Conservation (phyloP, 2,888 invertebrate species). For the Drosophila pullipes region DNA sequence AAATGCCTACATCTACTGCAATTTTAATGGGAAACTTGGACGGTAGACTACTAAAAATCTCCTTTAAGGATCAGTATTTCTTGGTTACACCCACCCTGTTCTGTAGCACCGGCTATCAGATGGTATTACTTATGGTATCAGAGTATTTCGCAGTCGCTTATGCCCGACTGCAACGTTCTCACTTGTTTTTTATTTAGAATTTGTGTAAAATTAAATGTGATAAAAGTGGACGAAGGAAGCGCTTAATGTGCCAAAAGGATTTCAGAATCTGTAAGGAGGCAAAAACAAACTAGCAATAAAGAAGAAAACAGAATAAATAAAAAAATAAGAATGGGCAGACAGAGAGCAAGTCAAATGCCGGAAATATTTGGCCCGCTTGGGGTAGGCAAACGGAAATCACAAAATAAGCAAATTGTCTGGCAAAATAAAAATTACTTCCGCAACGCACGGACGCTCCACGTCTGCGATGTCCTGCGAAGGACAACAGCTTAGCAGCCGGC, state of each 20-base stretch:
- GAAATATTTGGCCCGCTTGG: slow-evolving; percentile 76
- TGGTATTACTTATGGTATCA: background rate
- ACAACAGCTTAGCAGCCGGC: slow-evolving; percentile 19
- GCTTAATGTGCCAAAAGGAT: slow-evolving; percentile 52
- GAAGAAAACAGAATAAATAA: slow-evolving; percentile 5
- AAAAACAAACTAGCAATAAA: slow-evolving; percentile 6
- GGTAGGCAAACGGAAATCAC: slow-evolving; percentile 83
- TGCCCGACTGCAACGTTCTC: background rate
- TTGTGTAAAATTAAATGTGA: slow-evolving; percentile 33
- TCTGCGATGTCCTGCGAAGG: slow-evolving; percentile 43
- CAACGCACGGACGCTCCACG: slow-evolving; percentile 66
- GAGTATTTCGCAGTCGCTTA: background rate
- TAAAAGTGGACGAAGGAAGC: slow-evolving; percentile 9
- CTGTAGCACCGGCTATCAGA: background rate
- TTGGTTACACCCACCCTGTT: background rate
- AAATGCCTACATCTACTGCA: background rate
- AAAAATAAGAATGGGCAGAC: slow-evolving; percentile 19
- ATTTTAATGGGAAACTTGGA: background rate
- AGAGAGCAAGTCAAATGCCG: slow-evolving; percentile 68
- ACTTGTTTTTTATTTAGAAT: background rate
- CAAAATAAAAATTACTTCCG: slow-evolving; percentile 86
- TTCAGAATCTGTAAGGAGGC: slow-evolving; percentile 17
- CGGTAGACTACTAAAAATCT: background rate
- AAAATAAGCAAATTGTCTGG: slow-evolving; percentile 86
- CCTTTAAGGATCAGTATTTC: background rate